Conservation (phyloP, 2,888 invertebrate species). For the Ramazzottius varieornatus region DNA sequence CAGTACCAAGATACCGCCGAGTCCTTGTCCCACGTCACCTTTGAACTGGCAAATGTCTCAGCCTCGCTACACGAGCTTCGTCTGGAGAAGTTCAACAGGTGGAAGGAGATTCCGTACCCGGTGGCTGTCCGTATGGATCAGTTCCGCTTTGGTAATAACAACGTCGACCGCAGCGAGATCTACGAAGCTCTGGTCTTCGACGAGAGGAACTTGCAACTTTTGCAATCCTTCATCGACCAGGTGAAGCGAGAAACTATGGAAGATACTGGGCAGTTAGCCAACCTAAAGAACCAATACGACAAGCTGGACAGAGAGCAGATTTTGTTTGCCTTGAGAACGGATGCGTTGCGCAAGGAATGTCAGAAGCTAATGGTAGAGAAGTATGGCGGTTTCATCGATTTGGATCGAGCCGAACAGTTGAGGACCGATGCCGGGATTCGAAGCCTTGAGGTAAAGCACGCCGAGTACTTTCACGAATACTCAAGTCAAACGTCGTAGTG, state of each 20-base stretch:
- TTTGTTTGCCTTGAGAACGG: not conserved
- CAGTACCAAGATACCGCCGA: not conserved
- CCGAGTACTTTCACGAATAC: too few relatives aligned
- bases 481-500: too few relatives aligned
- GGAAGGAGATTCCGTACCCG: not conserved
- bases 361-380: not conserved
- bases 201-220: not conserved
- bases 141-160: not conserved
- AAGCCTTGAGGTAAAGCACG: not conserved
- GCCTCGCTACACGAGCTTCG: not conserved
- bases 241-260: not conserved
- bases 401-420: not conserved
- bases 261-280: not conserved
- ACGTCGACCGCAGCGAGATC: not conserved
- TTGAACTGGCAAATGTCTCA: not conserved
- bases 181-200: not conserved
- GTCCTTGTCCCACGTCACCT: not conserved
- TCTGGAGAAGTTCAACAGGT: constrained; percentile 1
- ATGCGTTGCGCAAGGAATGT: not conserved
- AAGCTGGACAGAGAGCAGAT: not conserved
- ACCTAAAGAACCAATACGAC: not conserved
- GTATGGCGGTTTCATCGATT: not conserved
- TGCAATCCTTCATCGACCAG: not conserved
- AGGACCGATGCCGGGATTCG: not conserved
- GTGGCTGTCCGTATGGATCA: not conserved